These are phyloP conservation scores for Muschampia plurimacula DNA, from an alignment of 2,888 invertebrate genomes.

Conservation along the genomic window DNA sequence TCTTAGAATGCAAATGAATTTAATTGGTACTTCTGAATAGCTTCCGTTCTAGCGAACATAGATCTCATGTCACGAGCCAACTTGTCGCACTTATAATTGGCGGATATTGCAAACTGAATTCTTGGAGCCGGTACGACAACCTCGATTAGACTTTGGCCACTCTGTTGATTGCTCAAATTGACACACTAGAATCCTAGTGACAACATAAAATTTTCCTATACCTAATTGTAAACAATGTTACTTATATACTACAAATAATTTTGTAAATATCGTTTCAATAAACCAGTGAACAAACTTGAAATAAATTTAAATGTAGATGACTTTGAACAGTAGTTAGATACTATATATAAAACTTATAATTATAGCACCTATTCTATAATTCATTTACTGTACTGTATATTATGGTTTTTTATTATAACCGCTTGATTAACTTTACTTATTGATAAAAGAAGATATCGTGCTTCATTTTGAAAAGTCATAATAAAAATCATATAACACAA, in stretches of 20 bases:
- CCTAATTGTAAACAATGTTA: conserved; percentile 12
- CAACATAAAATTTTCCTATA: not conserved
- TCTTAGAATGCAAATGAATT: conserved; percentile 42
- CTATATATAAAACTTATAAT: not conserved
- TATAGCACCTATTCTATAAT: conserved; percentile 5
- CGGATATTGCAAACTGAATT: conserved; percentile 80
- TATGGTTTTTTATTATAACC: conserved; percentile 6
- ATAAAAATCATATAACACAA: not conserved
- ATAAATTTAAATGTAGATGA: conserved; percentile 5
- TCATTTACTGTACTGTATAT: conserved; percentile 6
- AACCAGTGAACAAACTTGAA: not conserved
- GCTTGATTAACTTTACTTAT: conserved; percentile 30
- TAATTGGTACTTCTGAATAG: conserved; percentile 34
- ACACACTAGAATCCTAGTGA: conserved; percentile 51
- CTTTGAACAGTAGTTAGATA: conserved; percentile 21
- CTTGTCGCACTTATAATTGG: conserved; percentile 64
- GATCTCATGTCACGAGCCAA: conserved; percentile 56
- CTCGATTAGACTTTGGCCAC: conserved; percentile 67
- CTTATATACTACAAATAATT: conserved; percentile 1
- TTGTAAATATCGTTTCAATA: conserved; percentile 26
- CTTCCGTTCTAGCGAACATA: conserved; percentile 35
- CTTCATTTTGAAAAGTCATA: not conserved
- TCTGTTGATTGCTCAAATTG: conserved; percentile 68
- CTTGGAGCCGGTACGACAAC: conserved; percentile 65
- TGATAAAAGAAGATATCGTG: not conserved